A percentile compares a stretch with the other conserved stretches of the same genome.
Conservation (phyloP, 2,888 invertebrate species). For the Ophion costatus region DNA sequence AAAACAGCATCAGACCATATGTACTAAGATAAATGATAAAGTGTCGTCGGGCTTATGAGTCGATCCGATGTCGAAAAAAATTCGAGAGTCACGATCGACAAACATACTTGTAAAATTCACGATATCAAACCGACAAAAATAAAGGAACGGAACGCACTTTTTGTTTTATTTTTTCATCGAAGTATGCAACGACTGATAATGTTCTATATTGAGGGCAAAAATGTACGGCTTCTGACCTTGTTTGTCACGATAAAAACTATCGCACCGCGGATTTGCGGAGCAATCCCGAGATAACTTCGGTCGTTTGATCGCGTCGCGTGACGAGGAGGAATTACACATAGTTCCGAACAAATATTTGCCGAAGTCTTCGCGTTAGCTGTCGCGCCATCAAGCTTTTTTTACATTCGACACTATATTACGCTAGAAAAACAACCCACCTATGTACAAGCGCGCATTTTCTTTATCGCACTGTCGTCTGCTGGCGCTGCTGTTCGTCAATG, state of each 20-base stretch:
- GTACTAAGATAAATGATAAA: background rate
- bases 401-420: background rate
- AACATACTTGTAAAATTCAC: background rate
- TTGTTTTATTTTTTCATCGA: background rate
- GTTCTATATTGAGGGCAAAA: background rate
- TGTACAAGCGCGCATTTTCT: slow-evolving; percentile 12
- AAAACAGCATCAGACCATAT: background rate
- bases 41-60: background rate
- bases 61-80: background rate
- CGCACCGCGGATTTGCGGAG: background rate
- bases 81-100: slow-evolving; percentile 4
- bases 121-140: background rate
- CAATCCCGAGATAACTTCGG: background rate
- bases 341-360: background rate
- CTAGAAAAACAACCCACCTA: background rate
- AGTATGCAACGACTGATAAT: background rate
- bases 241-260: slow-evolving; percentile 2
- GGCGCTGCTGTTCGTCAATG: slow-evolving; percentile 26
- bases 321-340: background rate
- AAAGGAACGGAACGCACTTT: background rate
- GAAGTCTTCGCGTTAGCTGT: background rate
- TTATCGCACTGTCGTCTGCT: slow-evolving; percentile 44
- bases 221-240: slow-evolving; percentile 6
- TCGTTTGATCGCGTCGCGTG: background rate
- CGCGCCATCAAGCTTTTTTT: background rate